Base-by-base conservation (phyloP, 2,888 invertebrate genomes). In the Xanthorhoe designata region DNA sequence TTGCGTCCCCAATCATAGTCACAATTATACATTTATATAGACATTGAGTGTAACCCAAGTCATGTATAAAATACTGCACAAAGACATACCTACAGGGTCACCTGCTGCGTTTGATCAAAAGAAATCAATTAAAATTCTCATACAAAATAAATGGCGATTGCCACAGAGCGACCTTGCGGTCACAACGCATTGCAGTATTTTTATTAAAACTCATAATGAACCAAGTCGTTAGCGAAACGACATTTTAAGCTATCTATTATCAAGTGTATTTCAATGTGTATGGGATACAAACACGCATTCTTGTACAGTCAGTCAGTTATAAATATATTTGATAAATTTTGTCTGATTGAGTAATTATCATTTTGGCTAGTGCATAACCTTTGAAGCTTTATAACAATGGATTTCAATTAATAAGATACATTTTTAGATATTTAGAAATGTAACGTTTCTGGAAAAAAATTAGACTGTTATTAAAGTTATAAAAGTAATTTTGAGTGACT, bases 151-250 rank as follows among this genome's bases (percentile, higher is more conserved):
- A 60, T 51, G 45, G 38, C 19, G 13, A 64, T 67, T 64, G 63
- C 63, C 45, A 38, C 52, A 61, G 18, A 35, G 47, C 55, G 49
- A 61, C 66, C 66, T 69, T 64, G 64, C 18, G 35, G 42, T 15
- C 49, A 58, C 52, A 47, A 69, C 60, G 42, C 53, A 63, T 60
- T 69, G 63, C 61, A 66, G 57, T 52, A 61, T 61, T 64, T 69
- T 62, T 65, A 54, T 58, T 62, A 63, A 61, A 50, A 63, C 55
- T 53, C 19, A 35, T 66, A 65, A 60, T 63, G 60, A 64, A 68
- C 66, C 29, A 66, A 69, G 61, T 75, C 59, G 65, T 76, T 68
- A 74, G 68, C 63, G 70, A 71, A 78, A 76, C 71, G 59, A 66
- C 61, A 66, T 76, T 75, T 74, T 75, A 66, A 74, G 70, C 32